Percentiles rank a stretch among this genome's conserved stretches.
Evolutionary conservation across 2,113 vertebrate species (phyloP).

Genomic region (Sterrhoptilus dennistouni): DNA sequence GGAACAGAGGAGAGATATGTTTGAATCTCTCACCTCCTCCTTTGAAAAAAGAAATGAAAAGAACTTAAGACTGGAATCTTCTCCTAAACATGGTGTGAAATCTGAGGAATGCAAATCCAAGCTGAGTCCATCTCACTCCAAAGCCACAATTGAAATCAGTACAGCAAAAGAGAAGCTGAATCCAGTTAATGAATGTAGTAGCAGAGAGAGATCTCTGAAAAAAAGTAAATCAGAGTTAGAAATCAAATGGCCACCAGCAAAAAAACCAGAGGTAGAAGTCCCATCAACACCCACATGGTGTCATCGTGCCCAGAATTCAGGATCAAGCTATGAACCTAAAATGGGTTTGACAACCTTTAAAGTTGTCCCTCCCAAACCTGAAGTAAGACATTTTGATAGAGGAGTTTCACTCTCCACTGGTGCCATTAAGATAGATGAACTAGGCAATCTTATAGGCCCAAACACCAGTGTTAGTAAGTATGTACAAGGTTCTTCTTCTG

Average conservation of each 20-base stretch:
- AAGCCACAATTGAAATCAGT: background rate
- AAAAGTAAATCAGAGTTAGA: background rate
- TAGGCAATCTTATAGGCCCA: conserved; percentile 86
- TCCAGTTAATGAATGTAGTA: background rate
- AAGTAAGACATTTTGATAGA: conserved; percentile 66
- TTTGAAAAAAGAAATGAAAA: background rate
- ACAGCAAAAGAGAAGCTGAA: background rate
- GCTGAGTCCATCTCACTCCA: background rate
- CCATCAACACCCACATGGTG: conserved; percentile 24
- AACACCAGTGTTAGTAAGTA: conserved; percentile 1
- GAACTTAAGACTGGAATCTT: background rate
- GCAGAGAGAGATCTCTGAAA: background rate
- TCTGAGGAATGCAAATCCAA: background rate
- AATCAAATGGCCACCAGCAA: background rate
- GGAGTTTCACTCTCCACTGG: conserved; percentile 70
- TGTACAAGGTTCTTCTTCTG: background rate
- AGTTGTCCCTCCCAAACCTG: conserved; percentile 86
- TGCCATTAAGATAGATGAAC: conserved; percentile 93
- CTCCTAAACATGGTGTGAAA: background rate
- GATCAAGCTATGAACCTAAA: conserved; percentile 75
- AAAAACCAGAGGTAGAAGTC: background rate
- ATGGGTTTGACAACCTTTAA: conserved; percentile 91
- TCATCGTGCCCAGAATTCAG: conserved; percentile 63
- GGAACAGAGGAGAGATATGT: background rate
- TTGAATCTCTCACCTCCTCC: background rate